A percentile compares a stretch with the other conserved stretches of the same genome.
These are phyloP conservation scores for Siderastrea siderea DNA, from an alignment of 92 coral and sea anemone genomes.

Conservation along the genomic window DNA sequence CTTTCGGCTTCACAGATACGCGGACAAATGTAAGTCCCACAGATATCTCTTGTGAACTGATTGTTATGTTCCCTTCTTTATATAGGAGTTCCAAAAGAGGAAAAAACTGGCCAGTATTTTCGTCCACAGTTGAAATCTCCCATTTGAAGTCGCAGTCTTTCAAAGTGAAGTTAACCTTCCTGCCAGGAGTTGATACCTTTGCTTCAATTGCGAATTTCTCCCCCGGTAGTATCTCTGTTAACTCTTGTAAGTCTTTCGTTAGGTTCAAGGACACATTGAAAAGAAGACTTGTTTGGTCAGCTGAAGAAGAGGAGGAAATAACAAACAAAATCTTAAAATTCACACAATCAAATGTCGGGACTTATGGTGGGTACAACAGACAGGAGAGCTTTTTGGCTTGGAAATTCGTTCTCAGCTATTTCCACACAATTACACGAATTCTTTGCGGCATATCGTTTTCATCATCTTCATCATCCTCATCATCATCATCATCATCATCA, in stretches of 20 bases:
- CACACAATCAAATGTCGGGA: background rate
- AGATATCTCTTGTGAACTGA: constrained; percentile 44
- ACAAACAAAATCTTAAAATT: background rate
- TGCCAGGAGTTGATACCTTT: background rate
- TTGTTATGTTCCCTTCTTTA: constrained; percentile 36
- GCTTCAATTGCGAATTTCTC: constrained; percentile 42
- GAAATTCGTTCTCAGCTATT: too few species aligned
- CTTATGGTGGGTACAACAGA: background rate
- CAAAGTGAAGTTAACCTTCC: constrained; percentile 1
- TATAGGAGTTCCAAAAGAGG: constrained; percentile 50
- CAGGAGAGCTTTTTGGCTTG: too few species aligned
- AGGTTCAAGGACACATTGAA: constrained; percentile 63
- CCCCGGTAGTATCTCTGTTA: constrained; percentile 49
- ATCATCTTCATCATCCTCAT: too few species aligned
- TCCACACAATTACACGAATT: too few species aligned
- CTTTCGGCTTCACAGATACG: constrained; percentile 59
- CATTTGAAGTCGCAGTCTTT: constrained; percentile 44
- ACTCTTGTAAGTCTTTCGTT: constrained; percentile 39
- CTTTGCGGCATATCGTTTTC: too few species aligned
- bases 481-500: too few species aligned
- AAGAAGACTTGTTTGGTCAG: constrained; percentile 42
- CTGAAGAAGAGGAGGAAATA: background rate
- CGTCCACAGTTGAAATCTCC: constrained; percentile 77
- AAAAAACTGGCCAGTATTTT: constrained; percentile 61
- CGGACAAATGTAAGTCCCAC: constrained; percentile 71